Evolutionary conservation across 2,888 invertebrate genomes (phyloP), one percentile per base, ranked within the genome.

Genomic region (Muschampia plurimacula): DNA sequence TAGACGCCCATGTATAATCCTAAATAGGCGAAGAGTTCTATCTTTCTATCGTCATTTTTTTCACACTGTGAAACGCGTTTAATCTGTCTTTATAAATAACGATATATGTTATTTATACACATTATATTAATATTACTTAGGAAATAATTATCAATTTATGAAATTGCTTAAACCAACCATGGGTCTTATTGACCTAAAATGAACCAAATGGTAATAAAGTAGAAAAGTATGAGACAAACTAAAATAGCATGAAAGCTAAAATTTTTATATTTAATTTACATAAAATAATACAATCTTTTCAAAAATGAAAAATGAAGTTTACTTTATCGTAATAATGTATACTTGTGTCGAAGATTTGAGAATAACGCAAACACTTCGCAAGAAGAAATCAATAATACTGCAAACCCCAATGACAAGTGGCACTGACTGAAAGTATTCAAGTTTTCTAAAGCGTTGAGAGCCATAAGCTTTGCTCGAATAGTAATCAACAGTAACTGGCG

Each of bases 351-450:
- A 62, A 64, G 12, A 63, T n/a, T 55, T 44, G 55, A 46, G 15
- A 70, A 63, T 44, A 70, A 65, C 36, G 2, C 46, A 13, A 39
- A 57, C 57, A n/a, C 49, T 15, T 28, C 41, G 13, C 4, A 28
- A 13, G 13, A 22, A 70, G 64, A 70, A 70, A 70, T 70, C 70
- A 13, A 70, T 69, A 64, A 39, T 22, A 55, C 70, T 44, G 55
- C 44, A 69, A 28, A 55, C 28, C 4, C 70, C 64, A 59, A 70
- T 65, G 70, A 65, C 70, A 70, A 70, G 70, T 70, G 64, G 46
- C 36, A 62, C 49, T 12, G 52, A 55, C 63, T 52, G 59, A 59
- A 70, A 64, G 13, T 64, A 46, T 65, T 70, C 64, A 65, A n/a
- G 44, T 10, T 64, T 52, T 55, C n/a, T 39, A 36, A 49, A 39